Base-by-base conservation (phyloP, 2,888 invertebrate species). In the Drosophila affinis region DNA sequence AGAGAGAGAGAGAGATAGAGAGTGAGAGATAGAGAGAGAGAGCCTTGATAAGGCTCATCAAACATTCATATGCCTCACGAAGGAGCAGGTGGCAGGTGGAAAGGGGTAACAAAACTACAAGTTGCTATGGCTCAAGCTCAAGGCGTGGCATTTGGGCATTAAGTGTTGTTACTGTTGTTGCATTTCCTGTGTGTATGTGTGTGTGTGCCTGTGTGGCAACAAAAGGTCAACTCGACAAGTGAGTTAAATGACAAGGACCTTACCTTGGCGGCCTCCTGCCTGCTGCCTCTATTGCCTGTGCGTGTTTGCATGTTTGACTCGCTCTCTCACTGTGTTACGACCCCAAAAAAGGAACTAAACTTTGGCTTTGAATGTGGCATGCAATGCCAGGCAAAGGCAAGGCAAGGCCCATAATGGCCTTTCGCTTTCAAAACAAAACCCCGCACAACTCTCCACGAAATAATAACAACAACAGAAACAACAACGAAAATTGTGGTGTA, bases 221-320 rank as follows among this genome's bases (percentile, higher is more conserved):
- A 75, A 82, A 81, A 83, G 83, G 86, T 86, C 83, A 83, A 83
- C 83, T 60, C 75, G 72, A 67, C 79, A 79, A 86, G 77, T 83
- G 78, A 82, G 86, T 83, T 85, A 83, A 83, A 86, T 83, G 87
- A 83, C 83, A 83, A 83, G 83, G 86, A 83, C 83, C 83, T 86
- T 61, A 82, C 80, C 86, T 80, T 78, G 76, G 69, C 76, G 68
- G 51, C 21, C 62, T 32, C 52, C 7, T 10, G 32, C 10, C 32
- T 3, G 12, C 9, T 65, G 65, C 64, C 60, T 63, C 53, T 9
- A 54, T n/a, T 21, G 39, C 39, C 68, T 69, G 75, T 81, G 81
- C 81, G 81, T 82, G 81, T 84, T 82, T 81, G 81, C 86, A 85
- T 82, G 82, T 29, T 29, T 29, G 79, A 67, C 79, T 84, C 65